Percentiles rank a stretch among this genome's conserved stretches.
Evolutionary conservation across 2,888 invertebrate species (phyloP).

Genomic region (Dynastes maya): DNA sequence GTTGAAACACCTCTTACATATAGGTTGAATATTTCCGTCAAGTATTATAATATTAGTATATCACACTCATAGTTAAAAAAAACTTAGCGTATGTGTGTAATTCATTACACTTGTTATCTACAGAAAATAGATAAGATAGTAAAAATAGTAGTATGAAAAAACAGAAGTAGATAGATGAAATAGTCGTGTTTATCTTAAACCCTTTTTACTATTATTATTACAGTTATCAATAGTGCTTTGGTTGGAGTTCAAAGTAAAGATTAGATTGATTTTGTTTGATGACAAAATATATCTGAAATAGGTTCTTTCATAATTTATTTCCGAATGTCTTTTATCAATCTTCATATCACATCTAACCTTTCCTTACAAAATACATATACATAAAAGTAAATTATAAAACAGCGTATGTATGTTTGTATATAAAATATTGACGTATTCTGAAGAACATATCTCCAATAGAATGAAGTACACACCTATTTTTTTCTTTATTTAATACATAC

Average conservation of each 20-base stretch:
- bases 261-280: constrained; percentile 6
- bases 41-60: constrained; percentile 29
- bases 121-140: neutral
- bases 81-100: constrained; percentile 5
- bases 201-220: constrained; percentile 3
- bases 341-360: neutral
- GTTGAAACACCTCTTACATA: too few relatives aligned
- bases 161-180: neutral
- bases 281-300: too few relatives aligned
- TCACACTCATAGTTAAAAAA: constrained; percentile 42
- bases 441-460: too few relatives aligned
- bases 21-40: too few relatives aligned
- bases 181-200: neutral
- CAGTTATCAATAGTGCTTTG: constrained; percentile 32
- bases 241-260: constrained; percentile 14
- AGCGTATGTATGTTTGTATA: too few relatives aligned
- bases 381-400: neutral
- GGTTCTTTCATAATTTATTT: too few relatives aligned
- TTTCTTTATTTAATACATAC: too few relatives aligned
- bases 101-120: neutral
- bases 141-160: neutral
- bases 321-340: neutral
- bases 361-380: neutral
- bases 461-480: too few relatives aligned
- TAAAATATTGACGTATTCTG: too few relatives aligned